A percentile compares a stretch with the other conserved stretches of the same genome.
Evolutionary conservation across 2,113 vertebrate species (phyloP).

Genomic region (Pseudonaja textilis): DNA sequence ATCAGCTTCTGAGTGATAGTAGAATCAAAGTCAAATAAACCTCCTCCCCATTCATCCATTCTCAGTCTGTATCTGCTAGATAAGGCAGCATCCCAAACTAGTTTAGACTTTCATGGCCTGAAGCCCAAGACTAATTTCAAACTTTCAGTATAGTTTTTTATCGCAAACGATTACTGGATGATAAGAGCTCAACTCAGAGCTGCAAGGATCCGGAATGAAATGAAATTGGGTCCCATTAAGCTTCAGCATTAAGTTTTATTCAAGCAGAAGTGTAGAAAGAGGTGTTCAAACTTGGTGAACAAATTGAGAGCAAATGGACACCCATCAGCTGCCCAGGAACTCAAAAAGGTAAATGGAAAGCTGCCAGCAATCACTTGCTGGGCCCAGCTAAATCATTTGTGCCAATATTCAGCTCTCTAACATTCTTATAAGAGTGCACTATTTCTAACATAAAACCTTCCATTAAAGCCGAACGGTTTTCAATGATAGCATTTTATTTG

Average conservation of each 20-base stretch:
- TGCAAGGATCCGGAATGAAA: neutral
- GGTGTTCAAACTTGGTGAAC: neutral
- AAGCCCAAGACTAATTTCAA: neutral
- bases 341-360: neutral
- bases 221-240: constrained; percentile 11
- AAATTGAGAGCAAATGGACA: neutral
- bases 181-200: rapidly evolving
- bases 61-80: neutral
- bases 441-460: neutral
- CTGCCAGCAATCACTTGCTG: neutral
- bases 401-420: neutral
- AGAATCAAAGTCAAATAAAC: neutral
- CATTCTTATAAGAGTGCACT: neutral
- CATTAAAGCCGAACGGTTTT: neutral
- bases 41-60: neutral
- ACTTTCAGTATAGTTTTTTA: neutral
- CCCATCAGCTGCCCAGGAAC: neutral
- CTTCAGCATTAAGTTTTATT: neutral
- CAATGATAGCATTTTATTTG: neutral
- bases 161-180: neutral
- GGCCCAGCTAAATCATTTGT: neutral
- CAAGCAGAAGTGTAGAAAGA: neutral
- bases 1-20: neutral
- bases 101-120: neutral
- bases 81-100: neutral